phyloP scores from a whole-genome alignment of 2,113 vertebrate species.

The Psittacus erithacus region DNA sequence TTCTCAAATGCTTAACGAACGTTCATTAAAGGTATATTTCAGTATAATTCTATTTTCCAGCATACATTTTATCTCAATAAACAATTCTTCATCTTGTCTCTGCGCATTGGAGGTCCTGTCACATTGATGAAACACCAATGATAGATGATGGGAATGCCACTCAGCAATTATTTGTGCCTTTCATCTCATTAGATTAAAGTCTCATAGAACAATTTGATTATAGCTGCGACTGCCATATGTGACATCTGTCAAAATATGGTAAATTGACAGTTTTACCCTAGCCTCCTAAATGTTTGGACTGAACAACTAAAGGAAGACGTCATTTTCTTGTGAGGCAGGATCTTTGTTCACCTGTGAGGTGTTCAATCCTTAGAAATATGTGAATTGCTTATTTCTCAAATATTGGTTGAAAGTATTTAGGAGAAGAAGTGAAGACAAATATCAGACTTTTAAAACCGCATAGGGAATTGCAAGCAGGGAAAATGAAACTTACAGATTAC shows the following conservation, averaged over 20 bases:
- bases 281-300: background rate
- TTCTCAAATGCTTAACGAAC: background rate
- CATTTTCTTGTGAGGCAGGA: background rate
- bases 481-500: conserved; percentile 13
- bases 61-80: background rate
- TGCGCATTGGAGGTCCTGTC: background rate
- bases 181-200: conserved; percentile 8
- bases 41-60: background rate
- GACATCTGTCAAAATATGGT: background rate
- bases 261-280: background rate
- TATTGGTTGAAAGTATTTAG: background rate
- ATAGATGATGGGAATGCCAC: background rate
- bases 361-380: background rate
- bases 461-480: background rate
- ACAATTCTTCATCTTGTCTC: background rate
- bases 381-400: background rate
- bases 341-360: background rate
- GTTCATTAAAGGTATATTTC: background rate
- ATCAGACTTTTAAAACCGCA: background rate
- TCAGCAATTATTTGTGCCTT: conserved; percentile 7
- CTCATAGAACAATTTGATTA: background rate
- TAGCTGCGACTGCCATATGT: background rate
- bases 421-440: background rate
- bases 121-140: background rate
- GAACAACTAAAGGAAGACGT: background rate